Conservation (phyloP, 2,797 vertebrate species). For the Coccyzus lansbergi region DNA sequence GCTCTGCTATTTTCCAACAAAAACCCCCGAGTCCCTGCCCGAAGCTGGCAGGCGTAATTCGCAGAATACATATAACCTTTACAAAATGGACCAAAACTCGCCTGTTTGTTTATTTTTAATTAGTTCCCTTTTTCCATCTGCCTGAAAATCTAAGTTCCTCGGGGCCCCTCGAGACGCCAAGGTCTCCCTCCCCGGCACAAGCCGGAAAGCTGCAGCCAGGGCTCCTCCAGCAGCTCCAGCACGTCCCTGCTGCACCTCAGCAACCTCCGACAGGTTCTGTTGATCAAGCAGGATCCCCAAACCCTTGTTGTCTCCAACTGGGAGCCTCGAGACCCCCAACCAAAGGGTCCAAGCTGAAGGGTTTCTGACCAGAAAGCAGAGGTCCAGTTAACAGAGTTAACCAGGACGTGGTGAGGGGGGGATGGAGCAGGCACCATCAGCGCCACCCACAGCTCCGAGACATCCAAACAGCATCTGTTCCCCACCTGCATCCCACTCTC, state of each 20-base stretch:
- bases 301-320: rapidly evolving
- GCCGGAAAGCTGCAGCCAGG: rapidly evolving
- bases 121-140: neutral
- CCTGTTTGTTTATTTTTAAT: neutral
- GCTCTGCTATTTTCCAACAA: neutral
- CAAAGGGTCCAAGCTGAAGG: rapidly evolving
- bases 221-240: neutral
- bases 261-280: rapidly evolving
- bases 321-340: rapidly evolving
- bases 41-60: neutral
- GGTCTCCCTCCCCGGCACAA: neutral
- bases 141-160: neutral
- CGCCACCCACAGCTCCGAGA: rapidly evolving
- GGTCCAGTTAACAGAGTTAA: rapidly evolving
- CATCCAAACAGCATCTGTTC: neutral
- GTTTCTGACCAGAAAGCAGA: rapidly evolving
- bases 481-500: neutral
- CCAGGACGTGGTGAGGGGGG: rapidly evolving
- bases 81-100: neutral
- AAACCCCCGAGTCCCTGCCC: neutral
- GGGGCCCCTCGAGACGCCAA: rapidly evolving
- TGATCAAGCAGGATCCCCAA: rapidly evolving
- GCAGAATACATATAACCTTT: neutral
- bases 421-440: too few relatives aligned
- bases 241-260: rapidly evolving